Evolutionary conservation across 1,140 invertebrate species (phyloP).

Genomic region (Contarinia nasturtii): DNA sequence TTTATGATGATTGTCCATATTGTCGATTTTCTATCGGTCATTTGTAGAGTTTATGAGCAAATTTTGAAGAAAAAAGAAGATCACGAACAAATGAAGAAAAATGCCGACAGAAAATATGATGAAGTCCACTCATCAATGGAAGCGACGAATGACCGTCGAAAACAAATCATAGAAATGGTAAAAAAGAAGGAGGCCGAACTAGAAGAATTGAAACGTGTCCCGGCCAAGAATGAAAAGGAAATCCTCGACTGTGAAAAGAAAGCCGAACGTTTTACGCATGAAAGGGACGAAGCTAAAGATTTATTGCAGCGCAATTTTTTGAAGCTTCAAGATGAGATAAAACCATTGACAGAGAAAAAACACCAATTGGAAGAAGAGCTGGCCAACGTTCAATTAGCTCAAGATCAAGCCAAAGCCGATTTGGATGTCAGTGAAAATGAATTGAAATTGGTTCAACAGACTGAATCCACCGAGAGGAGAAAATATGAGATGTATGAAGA

Average conservation of each 20-base stretch:
- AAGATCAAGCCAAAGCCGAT: conserved; percentile 54
- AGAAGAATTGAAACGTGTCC: conserved; percentile 35
- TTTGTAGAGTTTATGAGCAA: conserved; percentile 30
- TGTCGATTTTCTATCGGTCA: neutral
- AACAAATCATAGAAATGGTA: conserved; percentile 38
- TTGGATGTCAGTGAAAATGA: conserved; percentile 62
- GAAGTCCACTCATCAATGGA: conserved; percentile 39
- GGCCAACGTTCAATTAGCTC: conserved; percentile 43
- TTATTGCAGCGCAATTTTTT: conserved; percentile 34
- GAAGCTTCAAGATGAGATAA: conserved; percentile 32
- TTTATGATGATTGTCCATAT: neutral
- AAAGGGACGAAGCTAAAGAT: conserved; percentile 34
- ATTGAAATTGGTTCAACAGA: conserved; percentile 60
- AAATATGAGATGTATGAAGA: conserved; percentile 45
- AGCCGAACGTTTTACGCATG: conserved; percentile 28
- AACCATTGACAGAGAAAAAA: conserved; percentile 42
- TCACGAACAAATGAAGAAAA: conserved; percentile 26
- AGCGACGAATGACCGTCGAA: conserved; percentile 39
- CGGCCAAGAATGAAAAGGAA: conserved; percentile 47
- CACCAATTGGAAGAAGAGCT: conserved; percentile 43
- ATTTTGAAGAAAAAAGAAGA: conserved; percentile 37
- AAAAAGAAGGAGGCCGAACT: conserved; percentile 41
- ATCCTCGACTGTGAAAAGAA: conserved; percentile 49
- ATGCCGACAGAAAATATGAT: conserved; percentile 34
- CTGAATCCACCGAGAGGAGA: conserved; percentile 50